Conservation (phyloP, 2,888 invertebrate genomes). For the Phyllotreta striolata region DNA sequence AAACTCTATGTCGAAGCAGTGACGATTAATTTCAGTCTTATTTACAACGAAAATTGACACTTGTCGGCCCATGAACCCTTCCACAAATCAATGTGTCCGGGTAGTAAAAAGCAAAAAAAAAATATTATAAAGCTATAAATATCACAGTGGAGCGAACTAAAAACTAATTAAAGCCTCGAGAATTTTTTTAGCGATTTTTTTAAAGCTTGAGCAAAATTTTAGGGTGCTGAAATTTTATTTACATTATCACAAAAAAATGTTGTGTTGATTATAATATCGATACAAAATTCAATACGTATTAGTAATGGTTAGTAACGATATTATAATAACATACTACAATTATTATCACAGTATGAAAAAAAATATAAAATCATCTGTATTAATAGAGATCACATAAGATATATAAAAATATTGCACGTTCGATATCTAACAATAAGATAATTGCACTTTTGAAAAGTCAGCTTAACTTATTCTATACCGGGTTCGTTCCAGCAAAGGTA, state of each 20-base stretch:
- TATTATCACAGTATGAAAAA: constrained; percentile 29
- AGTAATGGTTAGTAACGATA: too few relatives aligned
- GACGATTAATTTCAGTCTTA: constrained; percentile 47
- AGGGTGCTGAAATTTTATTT: constrained; percentile 51
- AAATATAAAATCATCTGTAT: constrained; percentile 28
- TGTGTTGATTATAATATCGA: constrained; percentile 10
- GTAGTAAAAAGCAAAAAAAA: constrained; percentile 22
- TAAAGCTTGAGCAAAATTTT: constrained; percentile 61
- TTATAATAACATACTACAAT: too few relatives aligned
- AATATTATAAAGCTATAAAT: constrained; percentile 41
- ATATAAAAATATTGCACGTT: constrained; percentile 34
- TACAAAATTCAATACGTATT: constrained; percentile 9
- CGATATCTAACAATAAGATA: background rate
- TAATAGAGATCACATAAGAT: constrained; percentile 23
- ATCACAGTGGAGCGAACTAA: constrained; percentile 36
- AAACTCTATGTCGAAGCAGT: constrained; percentile 4
- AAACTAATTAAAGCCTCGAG: constrained; percentile 37
- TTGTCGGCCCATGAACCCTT: constrained; percentile 56
- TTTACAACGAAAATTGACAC: constrained; percentile 61
- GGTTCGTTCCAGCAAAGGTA: constrained; percentile 11
- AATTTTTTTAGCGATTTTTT: constrained; percentile 40
- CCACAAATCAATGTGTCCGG: constrained; percentile 26
- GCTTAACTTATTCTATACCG: constrained; percentile 34
- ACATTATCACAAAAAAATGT: constrained; percentile 29
- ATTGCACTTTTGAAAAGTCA: constrained; percentile 42